Base-by-base conservation (phyloP, 1,140 invertebrate species). In the Listronotus bonariensis region DNA sequence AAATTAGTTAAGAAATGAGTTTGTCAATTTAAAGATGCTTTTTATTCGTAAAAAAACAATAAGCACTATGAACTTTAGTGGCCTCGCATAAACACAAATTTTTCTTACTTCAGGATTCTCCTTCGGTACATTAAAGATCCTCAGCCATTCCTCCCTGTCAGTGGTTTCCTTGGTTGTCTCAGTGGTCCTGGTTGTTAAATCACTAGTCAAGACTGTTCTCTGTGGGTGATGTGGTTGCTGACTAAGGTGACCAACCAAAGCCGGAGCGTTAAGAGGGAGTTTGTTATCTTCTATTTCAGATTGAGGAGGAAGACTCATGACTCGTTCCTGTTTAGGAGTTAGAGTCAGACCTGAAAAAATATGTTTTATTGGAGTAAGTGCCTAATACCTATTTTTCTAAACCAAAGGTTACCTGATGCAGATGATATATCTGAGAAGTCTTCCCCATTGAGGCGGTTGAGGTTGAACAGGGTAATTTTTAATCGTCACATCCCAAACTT, bases 401-500 rank as follows among this genome's bases (percentile, higher is more conserved):
- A 46, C 10, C 15, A 15, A 31, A 15, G 9, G 3, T 38, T 55
- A 63, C 62, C 89, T 0, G 89, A 90, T 3, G 88, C 87, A 6
- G 89, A 90, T 42, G 89, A 92, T 7, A 91, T 87, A 70, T 92
- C 90, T 0, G 90, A 92, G 80, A 91, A 92, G 79, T 90, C 90
- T 76, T 92, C 90, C n/a, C 90, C 90, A 92, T 67, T 90, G 86
- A 10, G 87, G 87, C 11, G 89, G 87, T 7, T 84, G 82, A 0
- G 82, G 80, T 0, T 90, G 86, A 15, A 84, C 80, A 0, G 90
- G 91, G 77, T 92, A 92, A 76, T 92, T 92, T 10, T 90, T 82
- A 58, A 93, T 93, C 3, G 88, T 91, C 1, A 94, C 91, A 74
- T 93, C 91, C 85, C 91, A 93, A 12, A 26, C 41, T 57, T 65